These are phyloP conservation scores for Sphecodes monilicornis DNA, from an alignment of 2,888 invertebrate species.

Conservation along the genomic window DNA sequence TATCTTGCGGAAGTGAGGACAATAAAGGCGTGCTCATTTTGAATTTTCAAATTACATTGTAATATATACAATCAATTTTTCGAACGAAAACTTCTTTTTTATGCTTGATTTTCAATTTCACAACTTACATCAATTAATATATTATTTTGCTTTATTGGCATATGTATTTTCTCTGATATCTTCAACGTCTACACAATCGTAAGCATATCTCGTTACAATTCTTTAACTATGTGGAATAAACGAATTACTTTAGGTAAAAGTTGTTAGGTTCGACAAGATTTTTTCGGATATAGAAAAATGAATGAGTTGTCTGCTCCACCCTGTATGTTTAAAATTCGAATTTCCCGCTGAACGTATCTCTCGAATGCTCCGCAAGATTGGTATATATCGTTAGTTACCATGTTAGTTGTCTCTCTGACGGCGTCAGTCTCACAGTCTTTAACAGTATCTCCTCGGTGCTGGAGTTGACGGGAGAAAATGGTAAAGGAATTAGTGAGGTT, in stretches of 20 bases:
- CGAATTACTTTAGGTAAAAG: background rate
- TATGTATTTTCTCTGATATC: background rate
- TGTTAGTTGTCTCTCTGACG: too few species aligned
- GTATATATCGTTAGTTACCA: constrained; percentile 8
- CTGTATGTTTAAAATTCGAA: background rate
- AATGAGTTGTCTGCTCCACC: background rate
- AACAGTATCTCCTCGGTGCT: too few species aligned
- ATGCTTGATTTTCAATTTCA: background rate
- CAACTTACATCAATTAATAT: background rate
- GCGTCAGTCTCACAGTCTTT: too few species aligned
- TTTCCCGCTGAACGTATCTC: constrained; percentile 3
- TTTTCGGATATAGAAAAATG: too few species aligned
- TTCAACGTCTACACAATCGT: background rate
- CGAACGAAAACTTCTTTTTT: background rate
- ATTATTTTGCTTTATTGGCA: background rate
- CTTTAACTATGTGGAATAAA: background rate
- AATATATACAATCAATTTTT: background rate
- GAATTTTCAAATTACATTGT: background rate
- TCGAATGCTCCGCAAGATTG: background rate
- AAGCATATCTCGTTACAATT: too few species aligned
- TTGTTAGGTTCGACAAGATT: too few species aligned
- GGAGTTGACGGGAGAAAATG: background rate
- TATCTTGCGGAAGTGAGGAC: constrained; percentile 39
- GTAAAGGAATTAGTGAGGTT: background rate
- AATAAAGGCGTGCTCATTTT: constrained; percentile 1